A percentile compares a stretch with the other conserved stretches of the same genome.
phyloP scores from a whole-genome alignment of 2,113 vertebrate genomes.

The Melanostigma gelatinosum region DNA sequence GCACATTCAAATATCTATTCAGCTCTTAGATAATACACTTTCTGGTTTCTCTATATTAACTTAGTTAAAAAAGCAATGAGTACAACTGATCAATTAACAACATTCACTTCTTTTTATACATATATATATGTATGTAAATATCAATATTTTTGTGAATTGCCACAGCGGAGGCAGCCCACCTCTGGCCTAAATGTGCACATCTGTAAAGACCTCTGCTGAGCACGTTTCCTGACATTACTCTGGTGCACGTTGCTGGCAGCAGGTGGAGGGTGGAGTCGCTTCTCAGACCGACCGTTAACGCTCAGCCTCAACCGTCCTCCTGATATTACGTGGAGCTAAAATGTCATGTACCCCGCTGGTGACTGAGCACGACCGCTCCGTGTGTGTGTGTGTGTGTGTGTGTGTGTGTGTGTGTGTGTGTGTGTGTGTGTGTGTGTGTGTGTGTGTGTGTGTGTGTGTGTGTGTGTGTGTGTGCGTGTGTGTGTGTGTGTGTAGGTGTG shows the following conservation, averaged over 20 bases:
- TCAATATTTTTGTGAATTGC: not conserved
- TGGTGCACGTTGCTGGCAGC: constrained; percentile 27
- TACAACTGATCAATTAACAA: too few relatives aligned
- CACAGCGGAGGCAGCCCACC: constrained; percentile 13
- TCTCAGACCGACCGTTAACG: constrained; percentile 58
- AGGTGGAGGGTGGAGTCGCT: constrained; percentile 67
- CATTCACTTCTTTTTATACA: too few relatives aligned
- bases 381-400: constrained; percentile 6
- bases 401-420: not conserved
- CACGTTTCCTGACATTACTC: constrained; percentile 27
- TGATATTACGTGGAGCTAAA: constrained; percentile 77
- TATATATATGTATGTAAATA: too few relatives aligned
- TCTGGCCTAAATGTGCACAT: constrained; percentile 16
- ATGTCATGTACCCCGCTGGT: constrained; percentile 24
- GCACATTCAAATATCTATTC: not conserved
- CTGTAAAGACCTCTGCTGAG: constrained; percentile 8
- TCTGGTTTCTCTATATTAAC: not conserved
- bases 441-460: constrained; percentile 13
- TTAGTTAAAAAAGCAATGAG: too few relatives aligned
- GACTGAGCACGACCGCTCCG: not conserved
- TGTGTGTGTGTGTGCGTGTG: not conserved
- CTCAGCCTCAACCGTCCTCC: constrained; percentile 68
- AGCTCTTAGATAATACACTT: not conserved
- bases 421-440: constrained; percentile 7
- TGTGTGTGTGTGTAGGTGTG: not conserved